Base-by-base conservation (phyloP, 2,113 vertebrate species). In the Hyaena hyaena region DNA sequence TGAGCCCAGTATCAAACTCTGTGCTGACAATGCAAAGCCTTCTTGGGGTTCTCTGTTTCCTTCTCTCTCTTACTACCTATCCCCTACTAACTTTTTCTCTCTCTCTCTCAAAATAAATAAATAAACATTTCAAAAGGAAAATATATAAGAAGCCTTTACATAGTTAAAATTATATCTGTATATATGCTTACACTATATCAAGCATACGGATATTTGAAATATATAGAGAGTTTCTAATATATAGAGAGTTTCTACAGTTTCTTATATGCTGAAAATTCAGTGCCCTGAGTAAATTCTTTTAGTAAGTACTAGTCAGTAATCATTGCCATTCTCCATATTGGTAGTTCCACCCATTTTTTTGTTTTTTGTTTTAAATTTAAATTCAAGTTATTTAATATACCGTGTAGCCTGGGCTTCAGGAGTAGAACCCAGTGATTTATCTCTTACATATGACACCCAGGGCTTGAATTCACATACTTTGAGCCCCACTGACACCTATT, bases 251-350 rank as follows among this genome's bases (percentile, higher is more conserved):
- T 39, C 39, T 39, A 45, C 3, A 28, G 9, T 85, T 91, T 89
- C 31, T 71, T 88, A 93, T 33, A 85, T 83, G 7, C 7, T 93
- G 76, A 90, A 63, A 96, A 55, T 43, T 48, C 58, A 95, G 19
- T 61, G 7, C 11, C 5, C 48, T 43, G 23, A 74, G 10, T 10
- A 71, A 24, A 33, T 80, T 93, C 35, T 39, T 95, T 69, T 65
- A 55, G 10, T 63, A 76, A 1, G 14, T 48, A 28, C 16, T 50
- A 74, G 11, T 79, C 45, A 69, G n/a, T 43, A 92, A 90, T 77
- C n/a, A 6, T 26, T 87, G 12, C 7, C 23, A 35, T 91, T 80
- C 21, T 15, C 19, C 65, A 80, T 73, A 73, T 55, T 23, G 4
- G 9, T 79, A 79, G 23, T 63, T 50, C 26, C 24, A 77, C 50